Evolutionary conservation across 2,113 vertebrate genomes (phyloP).

Genomic region (Lophius piscatorius): DNA sequence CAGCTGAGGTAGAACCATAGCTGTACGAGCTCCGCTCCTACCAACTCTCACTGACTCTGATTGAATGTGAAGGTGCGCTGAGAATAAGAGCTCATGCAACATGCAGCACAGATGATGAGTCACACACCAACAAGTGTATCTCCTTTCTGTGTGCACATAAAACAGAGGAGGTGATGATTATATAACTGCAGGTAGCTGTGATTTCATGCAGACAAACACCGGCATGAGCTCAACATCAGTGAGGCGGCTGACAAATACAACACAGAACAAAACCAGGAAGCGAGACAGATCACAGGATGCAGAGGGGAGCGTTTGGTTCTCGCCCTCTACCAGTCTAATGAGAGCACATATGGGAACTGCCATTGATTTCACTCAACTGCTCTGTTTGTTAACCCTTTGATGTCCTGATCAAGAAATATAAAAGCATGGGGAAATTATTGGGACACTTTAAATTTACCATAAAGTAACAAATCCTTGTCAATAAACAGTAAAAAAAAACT

Average conservation of each 20-base stretch:
- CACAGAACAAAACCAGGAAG: slow-evolving; percentile 13
- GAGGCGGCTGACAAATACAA: too few relatives aligned
- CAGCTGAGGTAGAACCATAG: too few relatives aligned
- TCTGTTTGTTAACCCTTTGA: too few relatives aligned
- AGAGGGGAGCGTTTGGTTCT: slow-evolving; percentile 16
- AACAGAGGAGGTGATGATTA: not conserved
- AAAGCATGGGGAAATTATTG: slow-evolving; percentile 3
- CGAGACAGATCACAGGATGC: slow-evolving; percentile 16
- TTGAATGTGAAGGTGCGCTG: too few relatives aligned
- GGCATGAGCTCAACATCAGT: slow-evolving; percentile 9
- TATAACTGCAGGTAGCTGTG: not conserved
- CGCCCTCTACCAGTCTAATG: slow-evolving; percentile 10
- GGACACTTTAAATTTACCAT: too few relatives aligned
- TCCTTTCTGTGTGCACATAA: too few relatives aligned
- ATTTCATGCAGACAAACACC: slow-evolving; percentile 31
- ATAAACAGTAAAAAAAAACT: too few relatives aligned
- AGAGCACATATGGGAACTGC: slow-evolving; percentile 9
- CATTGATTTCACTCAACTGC: not conserved
- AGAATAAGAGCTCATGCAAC: slow-evolving; percentile 47
- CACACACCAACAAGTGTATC: not conserved
- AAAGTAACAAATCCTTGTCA: too few relatives aligned
- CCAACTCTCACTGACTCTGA: not conserved
- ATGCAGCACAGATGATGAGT: slow-evolving; percentile 26
- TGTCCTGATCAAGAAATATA: not conserved
- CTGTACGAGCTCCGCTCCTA: not conserved